Evolutionary conservation across 1,140 invertebrate genomes (phyloP).

Genomic region (Megathymus violae): DNA sequence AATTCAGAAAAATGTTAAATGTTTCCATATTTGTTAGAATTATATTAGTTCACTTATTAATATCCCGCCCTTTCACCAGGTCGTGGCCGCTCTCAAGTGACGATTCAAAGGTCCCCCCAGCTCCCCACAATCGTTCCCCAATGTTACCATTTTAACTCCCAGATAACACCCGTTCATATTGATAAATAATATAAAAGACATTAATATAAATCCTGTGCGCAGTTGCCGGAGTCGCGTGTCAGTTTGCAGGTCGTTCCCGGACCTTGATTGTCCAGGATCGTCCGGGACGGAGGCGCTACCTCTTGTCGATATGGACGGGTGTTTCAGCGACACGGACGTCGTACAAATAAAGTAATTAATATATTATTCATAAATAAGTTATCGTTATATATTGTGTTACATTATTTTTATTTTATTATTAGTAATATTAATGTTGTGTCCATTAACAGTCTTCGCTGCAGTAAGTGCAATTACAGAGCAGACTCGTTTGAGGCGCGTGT

Average conservation of each 20-base stretch:
- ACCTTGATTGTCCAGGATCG: too few species aligned
- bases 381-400: conserved; percentile 22
- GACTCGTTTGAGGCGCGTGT: too few species aligned
- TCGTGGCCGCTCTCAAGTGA: conserved; percentile 34
- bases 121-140: neutral
- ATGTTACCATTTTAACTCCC: conserved; percentile 2
- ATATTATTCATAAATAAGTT: conserved; percentile 25
- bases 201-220: neutral
- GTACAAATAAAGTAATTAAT: conserved; percentile 22
- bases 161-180: conserved; percentile 3
- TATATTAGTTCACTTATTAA: neutral
- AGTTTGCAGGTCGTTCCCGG: neutral
- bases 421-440: conserved; percentile 20
- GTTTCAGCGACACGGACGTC: conserved; percentile 3
- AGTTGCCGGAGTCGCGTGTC: neutral
- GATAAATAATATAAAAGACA: conserved; percentile 11
- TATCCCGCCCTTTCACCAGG: conserved; percentile 13
- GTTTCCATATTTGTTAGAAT: too few species aligned
- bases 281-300: neutral
- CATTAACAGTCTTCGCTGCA: conserved; percentile 2
- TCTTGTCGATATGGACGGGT: neutral
- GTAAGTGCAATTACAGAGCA: neutral
- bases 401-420: conserved; percentile 8
- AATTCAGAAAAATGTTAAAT: too few species aligned
- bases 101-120: too few species aligned